Evolutionary conservation across 2,888 invertebrate species (phyloP).

Genomic region (Acleris cristana): DNA sequence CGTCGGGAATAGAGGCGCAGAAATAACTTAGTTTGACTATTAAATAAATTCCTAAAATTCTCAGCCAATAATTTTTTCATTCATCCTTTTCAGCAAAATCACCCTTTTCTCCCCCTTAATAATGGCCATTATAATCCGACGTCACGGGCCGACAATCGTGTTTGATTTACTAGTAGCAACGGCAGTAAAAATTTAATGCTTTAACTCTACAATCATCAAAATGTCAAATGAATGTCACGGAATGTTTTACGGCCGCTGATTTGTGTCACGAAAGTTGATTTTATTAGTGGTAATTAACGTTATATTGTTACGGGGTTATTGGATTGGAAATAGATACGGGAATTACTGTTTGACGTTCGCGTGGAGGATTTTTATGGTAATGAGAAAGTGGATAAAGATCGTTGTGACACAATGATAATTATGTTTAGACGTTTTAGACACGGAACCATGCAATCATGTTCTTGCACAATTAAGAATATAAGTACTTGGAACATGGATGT

Average conservation of each 20-base stretch:
- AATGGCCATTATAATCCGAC: slow-evolving; percentile 1
- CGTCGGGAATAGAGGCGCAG: no score
- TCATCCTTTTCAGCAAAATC: not conserved
- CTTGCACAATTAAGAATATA: no score
- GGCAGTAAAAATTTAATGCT: slow-evolving; percentile 21
- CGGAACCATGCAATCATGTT: no score
- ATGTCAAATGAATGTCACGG: slow-evolving; percentile 29
- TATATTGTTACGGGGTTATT: not conserved
- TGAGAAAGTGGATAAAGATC: no score
- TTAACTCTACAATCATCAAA: slow-evolving; percentile 25
- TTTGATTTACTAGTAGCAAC: slow-evolving; percentile 25
- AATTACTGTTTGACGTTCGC: not conserved
- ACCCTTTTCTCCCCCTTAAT: not conserved
- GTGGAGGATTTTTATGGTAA: no score
- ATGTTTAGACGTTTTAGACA: no score
- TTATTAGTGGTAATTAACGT: not conserved
- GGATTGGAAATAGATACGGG: not conserved
- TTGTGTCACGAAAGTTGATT: not conserved
- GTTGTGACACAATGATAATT: no score
- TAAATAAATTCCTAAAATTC: no score
- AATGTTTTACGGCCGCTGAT: slow-evolving; percentile 15
- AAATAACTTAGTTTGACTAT: no score
- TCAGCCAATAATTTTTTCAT: not conserved
- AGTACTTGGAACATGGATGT: no score
- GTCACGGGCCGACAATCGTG: not conserved